Evolutionary conservation across 2,797 vertebrate species (phyloP).

Genomic region (Sebastes hubbsi): DNA sequence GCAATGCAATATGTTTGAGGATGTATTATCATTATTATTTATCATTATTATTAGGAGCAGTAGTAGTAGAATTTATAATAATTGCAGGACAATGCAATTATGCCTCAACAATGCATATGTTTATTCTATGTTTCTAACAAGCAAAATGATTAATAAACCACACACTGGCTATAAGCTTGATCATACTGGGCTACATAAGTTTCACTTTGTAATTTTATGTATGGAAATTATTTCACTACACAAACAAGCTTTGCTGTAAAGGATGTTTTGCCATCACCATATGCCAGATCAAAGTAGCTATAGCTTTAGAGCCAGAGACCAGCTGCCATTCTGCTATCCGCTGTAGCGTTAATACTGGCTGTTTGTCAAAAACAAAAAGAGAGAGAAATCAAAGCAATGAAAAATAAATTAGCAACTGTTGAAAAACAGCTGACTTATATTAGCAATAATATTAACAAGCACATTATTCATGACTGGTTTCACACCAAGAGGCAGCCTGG

Average conservation of each 20-base stretch:
- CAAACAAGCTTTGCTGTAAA: slow-evolving; percentile 3
- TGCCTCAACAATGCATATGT: background rate
- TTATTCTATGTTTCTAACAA: background rate
- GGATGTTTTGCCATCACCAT: background rate
- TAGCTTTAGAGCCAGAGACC: background rate
- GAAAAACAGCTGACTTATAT: background rate
- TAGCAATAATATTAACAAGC: background rate
- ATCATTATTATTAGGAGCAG: background rate
- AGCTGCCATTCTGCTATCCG: background rate
- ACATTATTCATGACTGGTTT: background rate
- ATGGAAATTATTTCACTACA: background rate
- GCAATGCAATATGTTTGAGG: background rate
- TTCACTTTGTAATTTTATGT: slow-evolving; percentile 6
- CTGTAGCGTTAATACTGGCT: background rate
- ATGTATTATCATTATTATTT: background rate
- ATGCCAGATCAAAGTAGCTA: slow-evolving; percentile 10
- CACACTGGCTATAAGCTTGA: background rate
- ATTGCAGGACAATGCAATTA: too few species aligned
- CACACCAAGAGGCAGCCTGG: background rate
- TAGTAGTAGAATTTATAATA: background rate
- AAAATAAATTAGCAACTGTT: background rate
- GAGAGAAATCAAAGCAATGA: background rate
- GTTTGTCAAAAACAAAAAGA: background rate
- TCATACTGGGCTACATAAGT: background rate
- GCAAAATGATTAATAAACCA: background rate